Conservation (phyloP, 92 coral and sea anemone genomes). For the Epizoanthus stellaris region DNA sequence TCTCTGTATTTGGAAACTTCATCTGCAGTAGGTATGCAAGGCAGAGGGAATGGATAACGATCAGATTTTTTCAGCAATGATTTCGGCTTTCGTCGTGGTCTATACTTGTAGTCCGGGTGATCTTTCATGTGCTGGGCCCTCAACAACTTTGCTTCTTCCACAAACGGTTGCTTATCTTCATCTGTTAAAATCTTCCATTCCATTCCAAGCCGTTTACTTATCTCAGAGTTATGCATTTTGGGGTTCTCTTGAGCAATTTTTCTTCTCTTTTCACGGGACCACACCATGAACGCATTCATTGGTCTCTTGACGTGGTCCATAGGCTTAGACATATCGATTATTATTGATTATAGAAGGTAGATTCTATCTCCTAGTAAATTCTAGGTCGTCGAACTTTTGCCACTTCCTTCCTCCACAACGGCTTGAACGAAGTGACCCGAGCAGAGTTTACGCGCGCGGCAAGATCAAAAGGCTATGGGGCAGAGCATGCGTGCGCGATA, state of each 20-base stretch:
- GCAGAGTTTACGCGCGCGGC: slow-evolving; percentile 73
- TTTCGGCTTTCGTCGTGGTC: slow-evolving; percentile 99
- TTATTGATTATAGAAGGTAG: neutral
- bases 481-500: slow-evolving; percentile 93
- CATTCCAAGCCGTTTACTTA: slow-evolving; percentile 95
- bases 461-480: slow-evolving; percentile 77
- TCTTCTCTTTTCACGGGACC: slow-evolving; percentile 97
- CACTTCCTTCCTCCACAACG: slow-evolving; percentile 54
- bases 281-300: slow-evolving; percentile 99
- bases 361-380: slow-evolving; percentile 78
- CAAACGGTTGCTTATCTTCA: slow-evolving; percentile 90
- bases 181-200: slow-evolving; percentile 98
- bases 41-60: slow-evolving; percentile 94
- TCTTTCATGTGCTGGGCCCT: slow-evolving; percentile 98
- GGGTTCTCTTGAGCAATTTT: slow-evolving; percentile 99
- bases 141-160: slow-evolving; percentile 95
- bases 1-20: slow-evolving; percentile 81
- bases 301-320: slow-evolving; percentile 96
- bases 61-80: slow-evolving; percentile 96
- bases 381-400: slow-evolving; percentile 80
- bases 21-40: slow-evolving; percentile 91
- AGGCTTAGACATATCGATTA: slow-evolving; percentile 71
- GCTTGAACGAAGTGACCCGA: slow-evolving; percentile 76
- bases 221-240: slow-evolving; percentile 99
- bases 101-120: slow-evolving; percentile 95